Evolutionary conservation across 2,797 vertebrate genomes (phyloP).

Genomic region (Cynodonichthys magdalenae): DNA sequence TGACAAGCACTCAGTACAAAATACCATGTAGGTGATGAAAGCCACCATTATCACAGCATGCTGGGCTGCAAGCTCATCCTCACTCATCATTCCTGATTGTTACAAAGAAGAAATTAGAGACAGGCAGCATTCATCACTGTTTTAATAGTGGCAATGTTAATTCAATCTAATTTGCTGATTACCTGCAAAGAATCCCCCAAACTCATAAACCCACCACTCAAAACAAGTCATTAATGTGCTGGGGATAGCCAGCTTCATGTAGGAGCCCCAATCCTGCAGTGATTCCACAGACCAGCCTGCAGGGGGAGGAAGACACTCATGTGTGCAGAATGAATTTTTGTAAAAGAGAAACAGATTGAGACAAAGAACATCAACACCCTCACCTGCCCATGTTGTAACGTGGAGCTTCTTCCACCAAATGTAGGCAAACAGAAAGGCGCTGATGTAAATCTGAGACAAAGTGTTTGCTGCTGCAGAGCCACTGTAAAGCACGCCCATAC

Average conservation of each 20-base stretch:
- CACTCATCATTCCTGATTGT: slow-evolving; percentile 82
- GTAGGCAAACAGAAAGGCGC: slow-evolving; percentile 81
- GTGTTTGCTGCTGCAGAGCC: slow-evolving; percentile 90
- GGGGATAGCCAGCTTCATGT: slow-evolving; percentile 88
- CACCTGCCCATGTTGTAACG: slow-evolving; percentile 90
- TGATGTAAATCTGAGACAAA: slow-evolving; percentile 82
- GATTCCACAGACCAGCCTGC: slow-evolving; percentile 90
- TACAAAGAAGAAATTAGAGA: neutral
- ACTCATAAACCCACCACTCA: slow-evolving; percentile 94
- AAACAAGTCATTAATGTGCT: slow-evolving; percentile 91
- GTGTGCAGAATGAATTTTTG: slow-evolving; percentile 9
- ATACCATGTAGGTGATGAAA: slow-evolving; percentile 52
- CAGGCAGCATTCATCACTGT: neutral
- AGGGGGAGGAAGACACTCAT: slow-evolving; percentile 50
- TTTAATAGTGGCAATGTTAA: neutral
- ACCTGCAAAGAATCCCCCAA: slow-evolving; percentile 92
- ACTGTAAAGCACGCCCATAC: slow-evolving; percentile 63
- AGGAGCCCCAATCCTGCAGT: slow-evolving; percentile 90
- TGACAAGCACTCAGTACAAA: neutral
- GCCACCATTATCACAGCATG: slow-evolving; percentile 84
- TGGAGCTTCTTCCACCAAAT: slow-evolving; percentile 88
- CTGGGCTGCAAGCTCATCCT: slow-evolving; percentile 87
- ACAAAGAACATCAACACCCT: slow-evolving; percentile 14
- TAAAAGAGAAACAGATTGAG: neutral
- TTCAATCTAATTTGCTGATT: slow-evolving; percentile 1